These are phyloP conservation scores for Acrocephalus arundinaceus DNA, from an alignment of 2,113 vertebrate species.

Conservation along the genomic window DNA sequence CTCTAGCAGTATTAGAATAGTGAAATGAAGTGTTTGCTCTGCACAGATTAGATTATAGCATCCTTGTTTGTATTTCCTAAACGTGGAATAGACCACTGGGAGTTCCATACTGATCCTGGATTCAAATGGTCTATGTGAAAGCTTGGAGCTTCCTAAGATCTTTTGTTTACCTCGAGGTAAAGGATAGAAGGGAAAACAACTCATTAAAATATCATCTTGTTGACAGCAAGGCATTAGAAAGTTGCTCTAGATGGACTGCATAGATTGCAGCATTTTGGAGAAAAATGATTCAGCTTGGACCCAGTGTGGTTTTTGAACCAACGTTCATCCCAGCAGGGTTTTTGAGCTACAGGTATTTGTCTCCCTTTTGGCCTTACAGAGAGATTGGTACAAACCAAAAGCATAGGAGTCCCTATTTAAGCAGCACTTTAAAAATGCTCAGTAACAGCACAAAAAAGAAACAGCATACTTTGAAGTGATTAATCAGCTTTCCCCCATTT, in stretches of 20 bases:
- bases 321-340: fast-evolving
- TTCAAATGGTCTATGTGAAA: not conserved
- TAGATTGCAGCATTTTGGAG: not conserved
- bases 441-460: not conserved
- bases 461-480: not conserved
- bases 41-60: not conserved
- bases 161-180: not conserved
- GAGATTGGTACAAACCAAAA: not conserved
- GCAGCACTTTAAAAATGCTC: not conserved
- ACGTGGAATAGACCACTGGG: not conserved
- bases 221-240: not conserved
- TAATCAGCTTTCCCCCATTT: not conserved
- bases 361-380: not conserved
- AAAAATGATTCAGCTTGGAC: not conserved
- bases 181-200: not conserved
- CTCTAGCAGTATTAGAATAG: not conserved
- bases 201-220: not conserved
- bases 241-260: not conserved
- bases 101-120: not conserved
- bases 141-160: not conserved
- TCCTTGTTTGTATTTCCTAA: not conserved
- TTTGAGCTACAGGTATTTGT: not conserved
- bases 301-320: not conserved
- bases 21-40: not conserved
- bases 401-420: not conserved